These are phyloP conservation scores for Sphinx pinastri DNA, from an alignment of 2,888 invertebrate species.

Conservation along the genomic window DNA sequence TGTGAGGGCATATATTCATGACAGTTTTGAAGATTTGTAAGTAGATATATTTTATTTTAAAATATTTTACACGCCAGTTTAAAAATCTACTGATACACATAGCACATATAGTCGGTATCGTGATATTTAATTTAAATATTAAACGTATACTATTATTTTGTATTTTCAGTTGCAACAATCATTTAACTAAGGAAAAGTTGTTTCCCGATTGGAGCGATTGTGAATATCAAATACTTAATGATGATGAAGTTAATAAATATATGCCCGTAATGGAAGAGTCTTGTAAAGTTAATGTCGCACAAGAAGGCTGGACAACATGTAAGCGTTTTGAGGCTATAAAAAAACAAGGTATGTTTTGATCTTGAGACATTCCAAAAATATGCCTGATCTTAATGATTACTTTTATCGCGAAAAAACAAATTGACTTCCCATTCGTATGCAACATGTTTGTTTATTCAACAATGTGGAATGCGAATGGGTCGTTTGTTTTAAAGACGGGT, in stretches of 20 bases:
- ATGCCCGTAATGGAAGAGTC: constrained; percentile 82
- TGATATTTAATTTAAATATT: too few species aligned
- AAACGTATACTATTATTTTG: constrained; percentile 13
- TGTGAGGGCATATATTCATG: constrained; percentile 47
- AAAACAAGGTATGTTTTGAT: constrained; percentile 36
- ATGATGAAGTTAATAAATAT: constrained; percentile 68
- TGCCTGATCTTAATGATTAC: too few species aligned
- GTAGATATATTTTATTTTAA: constrained; percentile 37
- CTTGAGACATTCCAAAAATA: not conserved
- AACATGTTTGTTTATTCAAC: too few species aligned
- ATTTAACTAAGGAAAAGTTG: constrained; percentile 58
- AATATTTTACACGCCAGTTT: too few species aligned
- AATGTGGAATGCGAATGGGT: too few species aligned
- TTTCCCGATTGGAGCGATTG: constrained; percentile 67
- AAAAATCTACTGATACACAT: too few species aligned
- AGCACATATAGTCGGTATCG: too few species aligned
- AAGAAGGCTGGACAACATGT: constrained; percentile 44
- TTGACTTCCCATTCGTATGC: too few species aligned
- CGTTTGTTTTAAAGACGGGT: too few species aligned
- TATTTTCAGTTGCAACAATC: constrained; percentile 50
- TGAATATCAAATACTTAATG: constrained; percentile 59
- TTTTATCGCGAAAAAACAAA: too few species aligned
- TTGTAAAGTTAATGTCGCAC: constrained; percentile 70
- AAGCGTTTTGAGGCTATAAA: constrained; percentile 47
- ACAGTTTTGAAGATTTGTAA: constrained; percentile 61